Evolutionary conservation across 1,140 invertebrate species (phyloP).

Genomic region (Sycophaga agraensis): DNA sequence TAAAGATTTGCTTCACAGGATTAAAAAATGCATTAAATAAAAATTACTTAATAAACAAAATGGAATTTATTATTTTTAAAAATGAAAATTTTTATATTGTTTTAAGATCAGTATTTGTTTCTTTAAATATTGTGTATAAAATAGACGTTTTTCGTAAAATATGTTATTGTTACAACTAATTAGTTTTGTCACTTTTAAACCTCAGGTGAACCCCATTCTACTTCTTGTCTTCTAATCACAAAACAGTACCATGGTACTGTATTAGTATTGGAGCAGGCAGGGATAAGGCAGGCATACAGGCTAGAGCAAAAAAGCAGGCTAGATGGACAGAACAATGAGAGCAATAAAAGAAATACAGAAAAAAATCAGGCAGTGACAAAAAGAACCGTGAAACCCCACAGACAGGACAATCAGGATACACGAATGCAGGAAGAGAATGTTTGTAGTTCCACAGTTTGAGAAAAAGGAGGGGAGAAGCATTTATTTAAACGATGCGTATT

Average conservation of each 20-base stretch:
- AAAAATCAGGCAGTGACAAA: conserved; percentile 26
- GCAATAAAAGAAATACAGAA: conserved; percentile 18
- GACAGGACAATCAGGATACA: conserved; percentile 49
- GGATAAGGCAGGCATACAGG: conserved; percentile 46
- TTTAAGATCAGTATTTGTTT: neutral
- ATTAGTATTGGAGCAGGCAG: conserved; percentile 57
- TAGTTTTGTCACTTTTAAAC: conserved; percentile 58
- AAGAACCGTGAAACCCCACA: conserved; percentile 28
- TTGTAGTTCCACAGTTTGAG: conserved; percentile 14
- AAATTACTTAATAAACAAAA: too few relatives aligned
- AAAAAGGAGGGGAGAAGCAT: conserved; percentile 44
- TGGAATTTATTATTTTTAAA: too few relatives aligned
- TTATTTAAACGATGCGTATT: conserved; percentile 19
- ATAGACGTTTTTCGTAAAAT: conserved; percentile 19
- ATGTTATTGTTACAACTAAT: conserved; percentile 22
- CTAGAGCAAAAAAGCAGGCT: conserved; percentile 45
- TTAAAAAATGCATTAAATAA: too few relatives aligned
- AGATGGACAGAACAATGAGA: conserved; percentile 50
- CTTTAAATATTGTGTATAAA: conserved; percentile 14
- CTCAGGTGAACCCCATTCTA: conserved; percentile 55
- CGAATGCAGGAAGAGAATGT: conserved; percentile 48
- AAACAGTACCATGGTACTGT: conserved; percentile 55
- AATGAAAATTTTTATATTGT: neutral
- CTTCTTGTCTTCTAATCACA: conserved; percentile 58
- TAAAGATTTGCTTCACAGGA: too few relatives aligned